Percentiles rank a stretch among this genome's conserved stretches.
phyloP scores from a whole-genome alignment of 2,797 vertebrate genomes.

The Darevskia mixta region DNA sequence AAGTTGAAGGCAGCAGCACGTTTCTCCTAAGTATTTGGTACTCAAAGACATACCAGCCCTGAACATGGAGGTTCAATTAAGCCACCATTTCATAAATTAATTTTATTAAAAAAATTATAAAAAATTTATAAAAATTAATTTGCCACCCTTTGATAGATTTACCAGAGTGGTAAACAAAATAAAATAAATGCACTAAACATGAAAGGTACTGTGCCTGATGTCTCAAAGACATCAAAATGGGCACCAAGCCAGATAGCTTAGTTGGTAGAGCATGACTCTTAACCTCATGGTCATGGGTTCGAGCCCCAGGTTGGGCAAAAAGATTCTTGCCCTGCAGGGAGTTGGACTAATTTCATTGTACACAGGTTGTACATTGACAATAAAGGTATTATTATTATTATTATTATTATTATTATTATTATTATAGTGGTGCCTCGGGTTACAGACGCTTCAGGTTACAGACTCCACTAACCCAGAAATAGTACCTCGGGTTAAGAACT shows the following conservation, averaged over 20 bases:
- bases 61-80: not conserved
- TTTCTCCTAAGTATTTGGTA: not conserved
- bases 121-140: not conserved
- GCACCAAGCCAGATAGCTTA: not conserved
- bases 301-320: too few species aligned
- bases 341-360: too few species aligned
- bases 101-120: not conserved
- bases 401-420: too few species aligned
- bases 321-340: too few species aligned
- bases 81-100: not conserved
- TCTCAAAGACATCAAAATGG: not conserved
- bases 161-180: not conserved
- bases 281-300: too few species aligned
- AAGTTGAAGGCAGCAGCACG: not conserved
- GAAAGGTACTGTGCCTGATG: not conserved
- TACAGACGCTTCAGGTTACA: too few species aligned
- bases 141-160: not conserved
- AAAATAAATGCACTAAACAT: not conserved
- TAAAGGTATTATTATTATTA: too few species aligned
- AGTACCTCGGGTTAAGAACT: too few species aligned
- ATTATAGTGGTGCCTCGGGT: too few species aligned
- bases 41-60: not conserved
- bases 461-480: too few species aligned
- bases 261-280: too few species aligned
- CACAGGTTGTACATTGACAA: too few species aligned